Conservation (phyloP, 2,888 invertebrate genomes). For the Uloborus plumipes region DNA sequence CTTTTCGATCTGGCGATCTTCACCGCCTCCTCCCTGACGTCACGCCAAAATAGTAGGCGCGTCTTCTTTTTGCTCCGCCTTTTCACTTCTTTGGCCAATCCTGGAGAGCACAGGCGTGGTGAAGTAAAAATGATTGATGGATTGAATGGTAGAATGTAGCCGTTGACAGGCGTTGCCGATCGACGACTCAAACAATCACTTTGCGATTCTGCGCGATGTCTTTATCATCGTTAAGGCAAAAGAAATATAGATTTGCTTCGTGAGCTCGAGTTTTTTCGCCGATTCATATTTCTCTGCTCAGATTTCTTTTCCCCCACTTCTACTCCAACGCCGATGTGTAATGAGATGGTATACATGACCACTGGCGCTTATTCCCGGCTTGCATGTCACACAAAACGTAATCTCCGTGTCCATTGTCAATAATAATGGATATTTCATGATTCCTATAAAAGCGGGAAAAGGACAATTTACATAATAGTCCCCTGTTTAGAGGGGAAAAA, state of each 20-base stretch:
- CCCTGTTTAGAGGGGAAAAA: no score
- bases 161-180: conserved; percentile 63
- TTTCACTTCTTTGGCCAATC: conserved; percentile 11
- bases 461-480: no score
- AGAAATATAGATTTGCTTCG: conserved; percentile 55
- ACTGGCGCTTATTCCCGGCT: no score
- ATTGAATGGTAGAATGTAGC: conserved; percentile 33
- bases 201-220: conserved; percentile 51
- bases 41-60: conserved; percentile 23
- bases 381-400: no score
- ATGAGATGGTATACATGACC: conserved; percentile 3
- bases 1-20: conserved; percentile 9
- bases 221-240: conserved; percentile 61
- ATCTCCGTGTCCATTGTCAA: no score
- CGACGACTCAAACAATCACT: conserved; percentile 62
- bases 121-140: conserved; percentile 43
- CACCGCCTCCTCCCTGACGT: conserved; percentile 43
- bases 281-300: conserved; percentile 1
- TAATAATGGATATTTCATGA: no score
- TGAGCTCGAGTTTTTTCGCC: background rate
- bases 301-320: background rate
- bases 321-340: background rate
- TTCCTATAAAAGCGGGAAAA: no score
- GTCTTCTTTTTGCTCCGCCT: background rate
- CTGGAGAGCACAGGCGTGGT: background rate